Base-by-base conservation (phyloP, 2,888 invertebrate genomes). In the Cynaeus angustus region DNA sequence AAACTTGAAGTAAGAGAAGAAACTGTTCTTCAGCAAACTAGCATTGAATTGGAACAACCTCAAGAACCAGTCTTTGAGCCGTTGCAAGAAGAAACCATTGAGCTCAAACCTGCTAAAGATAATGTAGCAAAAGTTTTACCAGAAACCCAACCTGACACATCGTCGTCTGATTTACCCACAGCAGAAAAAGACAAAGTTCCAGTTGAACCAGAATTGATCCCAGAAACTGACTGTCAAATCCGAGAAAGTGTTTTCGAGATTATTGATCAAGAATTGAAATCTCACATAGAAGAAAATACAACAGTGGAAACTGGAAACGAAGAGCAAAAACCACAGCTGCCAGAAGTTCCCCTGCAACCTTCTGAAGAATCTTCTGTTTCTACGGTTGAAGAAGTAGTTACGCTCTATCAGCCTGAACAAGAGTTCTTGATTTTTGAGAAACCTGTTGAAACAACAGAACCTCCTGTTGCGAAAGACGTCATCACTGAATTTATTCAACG, bases 401-500 rank as follows among this genome's bases (percentile, higher is more conserved):
- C 7, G 3, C 1, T 28, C 12, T 48, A 41, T 5, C 12, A 41
- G 26, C 21, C 66, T 26, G 62, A 45, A 37, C 38, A 33, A 45
- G 30, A 65, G 8, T 43, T 59, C 43, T 7, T 59, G 0, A 12
- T 46, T 30, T 26, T 38, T 48, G 50, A 58, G 48, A 64, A 65
- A 62, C 37, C 50, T 13, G 4, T 16, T n/a, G 38, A 26, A 53
- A 12, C 53, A 37, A 1, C 14, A 28, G 5, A 37, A 37, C 10
- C 12, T 21, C 6, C 28, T 6, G 10, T 6, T 30, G 38, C 48
- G 5, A 62, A 56, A 56, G 41, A 41, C 10, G 12, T n/a, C 61
- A 38, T 41, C 3, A 62, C 48, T 38, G 43, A 70, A 59, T 50
- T 67, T 16, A 61, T 70, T 16, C 37, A 72, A 62, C 55, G 13